Evolutionary conservation across 1,140 invertebrate species (phyloP), one percentile per base, ranked within the genome.

Genomic region (Caenorhabditis latens): DNA sequence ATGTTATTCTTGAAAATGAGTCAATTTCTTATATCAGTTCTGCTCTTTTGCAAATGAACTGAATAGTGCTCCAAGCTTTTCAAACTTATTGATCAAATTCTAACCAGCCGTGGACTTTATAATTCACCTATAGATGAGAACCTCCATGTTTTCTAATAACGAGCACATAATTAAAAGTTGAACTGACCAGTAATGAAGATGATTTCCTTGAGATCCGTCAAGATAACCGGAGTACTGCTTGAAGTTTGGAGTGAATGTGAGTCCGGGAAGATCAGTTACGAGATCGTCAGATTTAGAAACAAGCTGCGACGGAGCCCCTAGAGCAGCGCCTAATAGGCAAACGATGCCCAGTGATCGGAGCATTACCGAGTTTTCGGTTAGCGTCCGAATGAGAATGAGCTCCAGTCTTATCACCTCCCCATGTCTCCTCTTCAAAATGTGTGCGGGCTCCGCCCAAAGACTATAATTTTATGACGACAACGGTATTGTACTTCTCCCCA

Each of bases 211-310:
- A 46, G 55, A 57, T 58, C 90, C 90, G 46, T 90, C 87, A 16
- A 90, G 84, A 67, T 89, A 90, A 43, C 90, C 90, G 42, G 90
- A 90, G 83, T 90, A 90, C 48, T 90, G 90, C 14, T 89, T 87
- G 75, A 90, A 90, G 55, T 58, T 90, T 8, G 82, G 63, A 6
- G 53, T 48, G 53, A 90, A 90, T 14, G 90, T 90, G 1, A 91
- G 43, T 11, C 85, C 87, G 9, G 90, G 90, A 40, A 90, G 88
- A 50, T 71, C 79, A 8, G 75, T 87, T n/a, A 90, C 84, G 63
- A 86, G 86, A 84, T 90, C 90, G 16, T 86, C 88, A n/a, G 65
- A 53, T 43, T 85, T 42, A n/a, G 14, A 40, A 6, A 55, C 83
- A 21, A 82, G 6, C 46, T 16, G 42, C 24, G 71, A 40, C n/a